phyloP scores from a whole-genome alignment of 1,140 invertebrate genomes.

The Babylonia areolata region DNA sequence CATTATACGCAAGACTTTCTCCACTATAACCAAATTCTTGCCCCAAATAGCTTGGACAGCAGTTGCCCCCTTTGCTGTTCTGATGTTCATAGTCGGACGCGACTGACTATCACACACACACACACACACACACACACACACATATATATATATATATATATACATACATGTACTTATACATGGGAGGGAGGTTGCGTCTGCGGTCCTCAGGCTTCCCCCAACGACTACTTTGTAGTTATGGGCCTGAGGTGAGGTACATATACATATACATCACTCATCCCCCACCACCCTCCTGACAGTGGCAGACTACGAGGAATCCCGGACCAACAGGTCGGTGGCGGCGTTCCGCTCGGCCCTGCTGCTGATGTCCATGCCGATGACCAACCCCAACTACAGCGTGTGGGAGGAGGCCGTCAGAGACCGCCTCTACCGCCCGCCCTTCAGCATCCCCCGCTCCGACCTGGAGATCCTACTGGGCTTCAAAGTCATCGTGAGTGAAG shows the following conservation, averaged over 20 bases:
- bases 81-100: no score
- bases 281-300: constrained; percentile 26
- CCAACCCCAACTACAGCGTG: constrained; percentile 50
- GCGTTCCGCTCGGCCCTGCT: constrained; percentile 51
- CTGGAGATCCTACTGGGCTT: constrained; percentile 38
- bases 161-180: no score
- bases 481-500: constrained; percentile 44
- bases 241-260: no score
- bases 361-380: constrained; percentile 51
- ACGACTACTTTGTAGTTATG: no score
- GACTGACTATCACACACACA: no score
- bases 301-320: constrained; percentile 14
- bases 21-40: no score
- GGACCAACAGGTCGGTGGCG: constrained; percentile 38
- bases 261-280: not conserved
- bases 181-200: no score
- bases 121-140: constrained; percentile 4
- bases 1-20: no score
- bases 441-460: constrained; percentile 38
- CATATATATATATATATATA: not conserved
- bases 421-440: constrained; percentile 44
- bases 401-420: constrained; percentile 49
- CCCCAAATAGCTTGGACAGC: no score
- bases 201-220: no score
- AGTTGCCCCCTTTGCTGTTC: no score